Evolutionary conservation across 2,113 vertebrate species (phyloP).

Genomic region (Corythaixoides concolor): DNA sequence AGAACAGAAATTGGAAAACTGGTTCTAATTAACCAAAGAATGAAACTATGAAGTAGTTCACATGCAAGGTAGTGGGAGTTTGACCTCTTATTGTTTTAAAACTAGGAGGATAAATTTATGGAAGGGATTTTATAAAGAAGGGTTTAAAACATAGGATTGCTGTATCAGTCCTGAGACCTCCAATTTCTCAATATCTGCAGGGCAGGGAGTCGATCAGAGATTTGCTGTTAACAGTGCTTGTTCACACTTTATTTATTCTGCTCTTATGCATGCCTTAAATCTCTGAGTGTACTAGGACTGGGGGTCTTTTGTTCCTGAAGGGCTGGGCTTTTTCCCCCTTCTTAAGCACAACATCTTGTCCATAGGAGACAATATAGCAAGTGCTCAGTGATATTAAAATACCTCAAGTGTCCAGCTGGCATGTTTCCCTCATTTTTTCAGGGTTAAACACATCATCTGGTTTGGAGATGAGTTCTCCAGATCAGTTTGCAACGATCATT

Average conservation of each 20-base stretch:
- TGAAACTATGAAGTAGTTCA: background rate
- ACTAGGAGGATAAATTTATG: background rate
- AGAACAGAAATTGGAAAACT: background rate
- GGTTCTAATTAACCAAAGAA: background rate
- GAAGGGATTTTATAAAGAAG: background rate
- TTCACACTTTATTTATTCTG: background rate
- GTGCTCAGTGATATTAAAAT: background rate
- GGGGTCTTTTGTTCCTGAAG: background rate
- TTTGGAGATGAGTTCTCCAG: background rate
- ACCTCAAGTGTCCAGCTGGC: background rate
- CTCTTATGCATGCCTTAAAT: background rate
- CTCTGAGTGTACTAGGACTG: background rate
- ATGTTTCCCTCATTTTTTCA: background rate
- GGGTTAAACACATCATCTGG: background rate
- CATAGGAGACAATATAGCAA: background rate
- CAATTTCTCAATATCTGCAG: background rate
- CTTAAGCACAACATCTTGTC: background rate
- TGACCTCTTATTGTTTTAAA: background rate
- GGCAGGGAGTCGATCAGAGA: accelerated
- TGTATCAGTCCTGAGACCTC: background rate
- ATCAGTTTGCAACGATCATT: background rate
- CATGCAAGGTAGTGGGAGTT: background rate
- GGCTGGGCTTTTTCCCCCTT: background rate
- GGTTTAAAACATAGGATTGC: background rate
- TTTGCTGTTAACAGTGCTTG: background rate